Evolutionary conservation across 2,113 vertebrate species (phyloP), one percentile per base, ranked within the genome.

Genomic region (Vireo altiloquus): DNA sequence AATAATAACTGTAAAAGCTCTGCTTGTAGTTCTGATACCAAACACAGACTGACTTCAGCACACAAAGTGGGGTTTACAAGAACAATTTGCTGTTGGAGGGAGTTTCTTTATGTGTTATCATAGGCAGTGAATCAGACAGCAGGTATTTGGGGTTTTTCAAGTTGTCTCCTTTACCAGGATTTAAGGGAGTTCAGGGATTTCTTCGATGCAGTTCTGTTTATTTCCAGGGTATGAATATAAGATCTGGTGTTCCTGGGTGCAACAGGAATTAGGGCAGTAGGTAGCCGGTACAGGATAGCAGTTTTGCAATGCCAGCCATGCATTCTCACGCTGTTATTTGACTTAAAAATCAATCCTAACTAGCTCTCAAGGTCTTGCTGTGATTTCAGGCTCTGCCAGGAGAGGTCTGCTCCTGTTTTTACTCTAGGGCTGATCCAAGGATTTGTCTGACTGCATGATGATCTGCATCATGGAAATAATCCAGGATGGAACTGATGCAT

Each of bases 11-110:
- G 13, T 23, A 46, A 86, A 60, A 66, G 13, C 22, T 23, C 71
- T 87, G 52, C 63, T 70, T 89, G 57, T 63, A 56, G 23, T 74
- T 81, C 13, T 37, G 49, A 31, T 71, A 68, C 30, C 54, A 24
- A 42, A 52, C 52, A 30, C 52, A 60, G 64, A 30, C 31, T 2
- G 76, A 68, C 78, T 44, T 86, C 13, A 27, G 72, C 24, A 10
- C 19, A 28, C 13, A 7, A 0, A 35, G 7, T 2, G 40, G 31
- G 49, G 3, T 7, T 53, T 42, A 1, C 23, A 21, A 9, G 59
- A 56, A 6, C 33, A 5, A n/a, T 78, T 46, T 84, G 33, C 30
- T 25, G 35, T 22, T 44, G 24, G 52, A 14, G 39, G 28, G 56
- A 20, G 15, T 77, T 83, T 74, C 59, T 81, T 21, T 9, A 0